These are phyloP conservation scores for Lepidocolaptes lacrymiger DNA, from an alignment of 2,797 vertebrate species.

Conservation along the genomic window DNA sequence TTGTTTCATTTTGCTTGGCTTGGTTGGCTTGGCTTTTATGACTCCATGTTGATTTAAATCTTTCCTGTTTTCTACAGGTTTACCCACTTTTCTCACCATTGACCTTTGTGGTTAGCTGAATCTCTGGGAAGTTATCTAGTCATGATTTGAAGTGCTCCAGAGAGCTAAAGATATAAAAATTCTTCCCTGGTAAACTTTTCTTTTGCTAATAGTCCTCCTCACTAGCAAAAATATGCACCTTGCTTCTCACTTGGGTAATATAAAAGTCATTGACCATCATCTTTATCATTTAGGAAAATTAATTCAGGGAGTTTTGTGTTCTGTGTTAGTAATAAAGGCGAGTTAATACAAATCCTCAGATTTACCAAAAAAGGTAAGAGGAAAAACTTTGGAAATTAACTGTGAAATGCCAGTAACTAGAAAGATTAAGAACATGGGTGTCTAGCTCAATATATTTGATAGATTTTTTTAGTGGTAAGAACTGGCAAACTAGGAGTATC, in stretches of 20 bases:
- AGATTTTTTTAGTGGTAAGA: slow-evolving; percentile 11
- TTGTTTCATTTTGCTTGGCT: neutral
- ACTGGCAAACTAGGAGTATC: neutral
- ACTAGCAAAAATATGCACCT: neutral
- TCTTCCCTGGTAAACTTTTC: neutral
- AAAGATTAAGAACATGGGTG: neutral
- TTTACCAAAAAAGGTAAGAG: neutral
- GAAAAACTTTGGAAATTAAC: neutral
- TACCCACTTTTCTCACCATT: neutral
- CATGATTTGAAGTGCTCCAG: neutral
- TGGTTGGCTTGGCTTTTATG: neutral
- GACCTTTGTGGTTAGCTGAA: neutral
- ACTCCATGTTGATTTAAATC: neutral
- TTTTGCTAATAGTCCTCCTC: neutral
- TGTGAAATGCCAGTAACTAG: neutral
- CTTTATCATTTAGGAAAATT: neutral
- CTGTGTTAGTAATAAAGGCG: neutral
- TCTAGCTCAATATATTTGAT: neutral
- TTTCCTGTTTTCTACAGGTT: neutral
- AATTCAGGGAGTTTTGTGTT: neutral
- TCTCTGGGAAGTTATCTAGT: neutral
- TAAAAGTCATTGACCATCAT: neutral
- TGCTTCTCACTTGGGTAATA: neutral
- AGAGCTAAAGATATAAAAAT: neutral
- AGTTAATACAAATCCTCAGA: neutral